These are phyloP conservation scores for Crypturellus undulatus DNA, from an alignment of 2,113 vertebrate genomes.

Conservation along the genomic window DNA sequence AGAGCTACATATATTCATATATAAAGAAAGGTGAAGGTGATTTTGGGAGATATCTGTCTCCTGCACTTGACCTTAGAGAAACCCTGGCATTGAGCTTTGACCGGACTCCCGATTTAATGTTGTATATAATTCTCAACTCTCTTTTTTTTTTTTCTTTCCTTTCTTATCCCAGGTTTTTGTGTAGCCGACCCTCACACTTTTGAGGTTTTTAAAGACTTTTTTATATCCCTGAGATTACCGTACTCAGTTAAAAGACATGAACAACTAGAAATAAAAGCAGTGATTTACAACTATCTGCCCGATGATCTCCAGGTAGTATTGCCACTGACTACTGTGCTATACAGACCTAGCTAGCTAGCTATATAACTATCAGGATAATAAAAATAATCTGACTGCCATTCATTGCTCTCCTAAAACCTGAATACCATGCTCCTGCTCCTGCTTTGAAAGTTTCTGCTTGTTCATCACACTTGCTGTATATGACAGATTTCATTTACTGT, in stretches of 20 bases:
- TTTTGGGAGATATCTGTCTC: background rate
- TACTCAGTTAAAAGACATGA: slow-evolving; percentile 83
- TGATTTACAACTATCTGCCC: slow-evolving; percentile 83
- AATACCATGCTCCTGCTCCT: accelerated
- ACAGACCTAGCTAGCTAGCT: background rate
- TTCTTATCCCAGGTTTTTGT: slow-evolving; percentile 79
- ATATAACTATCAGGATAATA: background rate
- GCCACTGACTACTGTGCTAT: background rate
- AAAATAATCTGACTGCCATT: background rate
- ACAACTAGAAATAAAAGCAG: slow-evolving; percentile 80
- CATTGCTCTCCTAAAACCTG: background rate
- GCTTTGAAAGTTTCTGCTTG: background rate
- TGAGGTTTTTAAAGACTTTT: slow-evolving; percentile 72
- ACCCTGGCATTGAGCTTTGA: background rate
- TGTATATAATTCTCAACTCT: background rate
- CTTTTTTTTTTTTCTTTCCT: background rate
- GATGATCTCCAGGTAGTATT: background rate
- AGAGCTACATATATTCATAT: background rate
- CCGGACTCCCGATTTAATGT: background rate
- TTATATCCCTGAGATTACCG: slow-evolving; percentile 82
- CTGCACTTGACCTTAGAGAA: accelerated
- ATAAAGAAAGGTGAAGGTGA: background rate
- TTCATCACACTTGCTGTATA: background rate
- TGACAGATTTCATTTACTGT: background rate
- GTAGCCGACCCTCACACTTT: slow-evolving; percentile 75